Base-by-base conservation (phyloP, 2,113 vertebrate species). In the Pipra filicauda region DNA sequence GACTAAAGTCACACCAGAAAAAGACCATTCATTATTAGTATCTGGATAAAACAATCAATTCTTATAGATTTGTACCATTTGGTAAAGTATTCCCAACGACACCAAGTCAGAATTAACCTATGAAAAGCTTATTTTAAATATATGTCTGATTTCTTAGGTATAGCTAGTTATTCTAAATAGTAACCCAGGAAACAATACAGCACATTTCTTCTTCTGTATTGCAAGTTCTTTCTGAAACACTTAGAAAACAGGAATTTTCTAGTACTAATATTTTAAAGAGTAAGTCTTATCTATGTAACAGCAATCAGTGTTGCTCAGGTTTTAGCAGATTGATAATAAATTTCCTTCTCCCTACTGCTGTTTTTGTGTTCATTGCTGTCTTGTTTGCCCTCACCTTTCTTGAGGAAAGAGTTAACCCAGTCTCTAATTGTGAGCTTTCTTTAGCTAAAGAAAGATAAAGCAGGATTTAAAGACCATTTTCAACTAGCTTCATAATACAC, bases 381-480 rank as follows among this genome's bases (percentile, higher is more conserved):
- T 27, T 73, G 5, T 27, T 74, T 83, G 46, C 24, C 51, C 21
- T 83, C 59, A 55, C 26, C 54, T 80, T 94, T 66, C 72, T 51
- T 49, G 14, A 92, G 59, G 55, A 88, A 96, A 81, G 87, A 14
- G 94, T 88, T 96, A 96, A 96, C 43, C 15, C 22, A 55, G 64
- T 4, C 67, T 82, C 46, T 93, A 95, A 93, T 26, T 90, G 80
- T 52, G 49, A 89, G 78, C 74, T 93, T 94, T 69, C 67, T 85
- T 96, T 93, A 94, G 70, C 66, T 95, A 88, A 37, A 70, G 46
- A 67, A 95, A 93, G 79, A 93, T 94, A 92, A 96, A 93, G 78
- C 21, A 82, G 91, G 88, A 95, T 95, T 97, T 95, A 90, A 95
- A 91, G 37, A 93, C 28, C 78, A 66, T 94, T 96, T 96, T 85